phyloP scores from a whole-genome alignment of 2,797 vertebrate genomes.

The Chromis chromis region DNA sequence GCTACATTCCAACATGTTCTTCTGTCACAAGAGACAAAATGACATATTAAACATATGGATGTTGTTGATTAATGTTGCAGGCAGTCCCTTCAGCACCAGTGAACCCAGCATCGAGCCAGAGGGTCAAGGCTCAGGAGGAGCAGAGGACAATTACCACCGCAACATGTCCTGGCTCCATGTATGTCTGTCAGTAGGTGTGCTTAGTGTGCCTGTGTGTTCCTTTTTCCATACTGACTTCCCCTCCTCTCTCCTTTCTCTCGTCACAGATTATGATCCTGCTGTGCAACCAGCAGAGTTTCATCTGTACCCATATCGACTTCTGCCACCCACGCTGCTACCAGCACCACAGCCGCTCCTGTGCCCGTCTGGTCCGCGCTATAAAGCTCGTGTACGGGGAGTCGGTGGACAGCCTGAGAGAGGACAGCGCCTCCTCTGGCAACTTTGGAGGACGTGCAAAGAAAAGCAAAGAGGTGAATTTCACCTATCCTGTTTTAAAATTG shows the following conservation, averaged over 20 bases:
- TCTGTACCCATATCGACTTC: conserved; percentile 96
- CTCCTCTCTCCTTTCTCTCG: background rate
- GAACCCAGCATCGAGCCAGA: conserved; percentile 99
- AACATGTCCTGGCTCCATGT: conserved; percentile 99
- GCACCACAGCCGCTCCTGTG: conserved; percentile 96
- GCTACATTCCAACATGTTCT: too few species aligned
- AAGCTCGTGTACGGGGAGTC: conserved; percentile 96
- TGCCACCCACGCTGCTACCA: conserved; percentile 98
- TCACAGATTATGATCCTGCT: conserved; percentile 96
- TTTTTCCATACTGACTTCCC: background rate
- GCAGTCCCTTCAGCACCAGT: conserved; percentile 96
- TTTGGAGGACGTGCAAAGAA: conserved; percentile 91
- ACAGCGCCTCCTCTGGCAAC: conserved; percentile 71
- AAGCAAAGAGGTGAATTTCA: conserved; percentile 89
- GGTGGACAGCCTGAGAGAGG: conserved; percentile 92
- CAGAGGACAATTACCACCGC: conserved; percentile 95
- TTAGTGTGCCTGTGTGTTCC: background rate
- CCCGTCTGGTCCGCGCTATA: conserved; percentile 95
- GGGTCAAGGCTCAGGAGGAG: conserved; percentile 88
- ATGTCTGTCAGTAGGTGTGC: conserved; percentile 66
- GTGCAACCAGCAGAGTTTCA: conserved; percentile 99
- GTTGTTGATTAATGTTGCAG: conserved; percentile 77
- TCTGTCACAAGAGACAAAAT: too few species aligned
- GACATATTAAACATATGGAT: background rate
- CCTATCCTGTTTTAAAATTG: background rate